Conservation (phyloP, 2,888 invertebrate species). For the Eretmocerus hayati region DNA sequence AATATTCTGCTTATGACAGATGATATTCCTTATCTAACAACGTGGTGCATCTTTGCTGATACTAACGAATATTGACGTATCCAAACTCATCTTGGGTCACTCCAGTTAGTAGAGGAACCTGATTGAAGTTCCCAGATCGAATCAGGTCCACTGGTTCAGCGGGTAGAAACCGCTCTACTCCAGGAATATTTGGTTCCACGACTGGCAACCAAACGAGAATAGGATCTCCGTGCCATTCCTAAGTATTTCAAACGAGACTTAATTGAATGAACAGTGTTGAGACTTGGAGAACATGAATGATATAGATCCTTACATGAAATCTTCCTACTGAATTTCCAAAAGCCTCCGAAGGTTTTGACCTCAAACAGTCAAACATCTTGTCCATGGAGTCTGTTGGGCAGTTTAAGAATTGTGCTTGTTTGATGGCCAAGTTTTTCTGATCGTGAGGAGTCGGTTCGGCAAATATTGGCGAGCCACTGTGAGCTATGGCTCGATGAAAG, state of each 20-base stretch:
- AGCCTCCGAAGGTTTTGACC: constrained; percentile 21
- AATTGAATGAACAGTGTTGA: too few relatives aligned
- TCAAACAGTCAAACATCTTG: constrained; percentile 56
- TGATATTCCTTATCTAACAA: too few relatives aligned
- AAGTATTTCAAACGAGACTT: too few relatives aligned
- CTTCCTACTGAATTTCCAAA: not conserved
- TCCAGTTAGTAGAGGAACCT: constrained; percentile 57
- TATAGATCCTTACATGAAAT: constrained; percentile 4
- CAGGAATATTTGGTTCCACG: constrained; percentile 56
- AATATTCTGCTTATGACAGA: too few relatives aligned
- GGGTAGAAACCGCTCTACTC: constrained; percentile 58
- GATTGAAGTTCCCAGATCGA: constrained; percentile 51
- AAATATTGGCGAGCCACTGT: constrained; percentile 58
- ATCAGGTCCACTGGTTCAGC: constrained; percentile 55
- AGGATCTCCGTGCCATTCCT: constrained; percentile 54
- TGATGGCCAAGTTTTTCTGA: constrained; percentile 54
- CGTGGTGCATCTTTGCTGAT: too few relatives aligned
- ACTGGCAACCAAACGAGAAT: constrained; percentile 55
- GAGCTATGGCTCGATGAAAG: constrained; percentile 63
- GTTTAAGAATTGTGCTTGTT: constrained; percentile 55
- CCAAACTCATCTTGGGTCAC: constrained; percentile 63
- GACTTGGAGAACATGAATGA: too few relatives aligned
- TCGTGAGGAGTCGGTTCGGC: constrained; percentile 51
- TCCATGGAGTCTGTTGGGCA: constrained; percentile 52
- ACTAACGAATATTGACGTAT: too few relatives aligned